Conservation (phyloP, 2,113 vertebrate species). For the Noturus placidus region DNA sequence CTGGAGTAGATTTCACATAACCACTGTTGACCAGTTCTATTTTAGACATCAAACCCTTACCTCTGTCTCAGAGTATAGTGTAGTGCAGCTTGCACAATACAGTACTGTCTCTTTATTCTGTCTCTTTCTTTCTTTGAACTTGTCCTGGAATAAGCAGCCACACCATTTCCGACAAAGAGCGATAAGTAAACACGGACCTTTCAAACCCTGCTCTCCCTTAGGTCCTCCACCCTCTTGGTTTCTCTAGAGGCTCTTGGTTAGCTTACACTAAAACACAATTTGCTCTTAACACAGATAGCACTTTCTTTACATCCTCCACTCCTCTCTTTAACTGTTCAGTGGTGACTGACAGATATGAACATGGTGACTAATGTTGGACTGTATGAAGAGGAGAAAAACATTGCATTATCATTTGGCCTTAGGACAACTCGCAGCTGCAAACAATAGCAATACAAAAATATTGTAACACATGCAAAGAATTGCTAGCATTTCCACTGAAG, state of each 20-base stretch:
- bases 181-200: slow-evolving; percentile 73
- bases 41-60: slow-evolving; percentile 42
- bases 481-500: slow-evolving; percentile 67
- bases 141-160: slow-evolving; percentile 64
- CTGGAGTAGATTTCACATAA: slow-evolving; percentile 10
- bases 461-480: slow-evolving; percentile 65
- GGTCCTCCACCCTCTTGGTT: slow-evolving; percentile 66
- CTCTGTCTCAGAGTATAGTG: not conserved
- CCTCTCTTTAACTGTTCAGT: slow-evolving; percentile 15
- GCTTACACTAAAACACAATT: slow-evolving; percentile 70
- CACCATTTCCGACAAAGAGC: slow-evolving; percentile 70
- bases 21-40: slow-evolving; percentile 32
- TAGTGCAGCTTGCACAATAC: too few species aligned
- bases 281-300: slow-evolving; percentile 66
- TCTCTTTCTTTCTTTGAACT: slow-evolving; percentile 15
- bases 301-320: slow-evolving; percentile 25
- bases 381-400: slow-evolving; percentile 34
- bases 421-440: slow-evolving; percentile 55
- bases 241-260: slow-evolving; percentile 70
- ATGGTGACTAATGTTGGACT: slow-evolving; percentile 28
- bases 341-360: slow-evolving; percentile 25
- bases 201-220: slow-evolving; percentile 58
- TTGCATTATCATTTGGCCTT: slow-evolving; percentile 18
- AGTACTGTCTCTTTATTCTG: not conserved
- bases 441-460: slow-evolving; percentile 63